Conservation (phyloP, 2,888 invertebrate genomes). For the Eristalinus sepulchralis region DNA sequence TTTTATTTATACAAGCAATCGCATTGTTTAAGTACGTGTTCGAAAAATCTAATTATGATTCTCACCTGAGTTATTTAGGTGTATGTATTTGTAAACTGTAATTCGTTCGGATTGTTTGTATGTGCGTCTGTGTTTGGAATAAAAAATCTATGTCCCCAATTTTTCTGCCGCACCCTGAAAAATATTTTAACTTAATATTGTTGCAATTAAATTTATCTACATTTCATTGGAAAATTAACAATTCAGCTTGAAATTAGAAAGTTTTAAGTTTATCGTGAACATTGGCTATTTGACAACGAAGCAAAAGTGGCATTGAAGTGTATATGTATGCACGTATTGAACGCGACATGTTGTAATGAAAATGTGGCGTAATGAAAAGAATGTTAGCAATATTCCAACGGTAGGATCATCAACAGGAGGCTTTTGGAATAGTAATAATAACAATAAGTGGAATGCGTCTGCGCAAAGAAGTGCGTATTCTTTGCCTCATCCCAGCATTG, state of each 20-base stretch:
- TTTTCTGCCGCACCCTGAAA: slow-evolving; percentile 69
- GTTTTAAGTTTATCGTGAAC: slow-evolving; percentile 24
- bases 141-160: slow-evolving; percentile 56
- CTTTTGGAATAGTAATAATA: slow-evolving; percentile 47
- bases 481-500: slow-evolving; percentile 74
- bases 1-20: slow-evolving; percentile 54
- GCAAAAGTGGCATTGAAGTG: slow-evolving; percentile 54
- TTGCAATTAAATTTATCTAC: neutral
- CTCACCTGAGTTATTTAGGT: slow-evolving; percentile 57
- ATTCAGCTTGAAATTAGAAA: neutral
- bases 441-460: slow-evolving; percentile 71
- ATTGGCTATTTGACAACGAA: slow-evolving; percentile 52
- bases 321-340: slow-evolving; percentile 41
- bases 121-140: slow-evolving; percentile 44
- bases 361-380: slow-evolving; percentile 71
- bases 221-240: neutral
- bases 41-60: slow-evolving; percentile 68
- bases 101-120: slow-evolving; percentile 48
- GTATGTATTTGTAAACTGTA: slow-evolving; percentile 40
- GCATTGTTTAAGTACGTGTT: slow-evolving; percentile 65
- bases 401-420: slow-evolving; percentile 52
- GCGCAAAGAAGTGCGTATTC: slow-evolving; percentile 74
- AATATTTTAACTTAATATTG: slow-evolving; percentile 35
- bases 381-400: slow-evolving; percentile 60
- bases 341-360: slow-evolving; percentile 65